These are phyloP conservation scores for Archips xylosteana DNA, from an alignment of 2,888 invertebrate species.

Conservation along the genomic window DNA sequence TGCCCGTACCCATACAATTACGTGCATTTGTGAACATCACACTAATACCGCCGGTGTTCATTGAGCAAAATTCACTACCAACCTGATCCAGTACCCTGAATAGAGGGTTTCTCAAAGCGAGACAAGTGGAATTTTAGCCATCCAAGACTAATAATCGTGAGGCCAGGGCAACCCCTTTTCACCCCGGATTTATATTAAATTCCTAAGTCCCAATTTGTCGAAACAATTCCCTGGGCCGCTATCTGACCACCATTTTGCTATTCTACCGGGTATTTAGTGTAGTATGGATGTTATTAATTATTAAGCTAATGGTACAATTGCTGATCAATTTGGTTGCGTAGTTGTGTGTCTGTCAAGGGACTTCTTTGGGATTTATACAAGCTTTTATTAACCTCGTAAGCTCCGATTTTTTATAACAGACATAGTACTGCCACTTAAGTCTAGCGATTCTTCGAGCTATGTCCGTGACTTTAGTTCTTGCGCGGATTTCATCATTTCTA, in stretches of 20 bases:
- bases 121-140: slow-evolving; percentile 55
- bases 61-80: slow-evolving; percentile 11
- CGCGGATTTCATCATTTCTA: too few species aligned
- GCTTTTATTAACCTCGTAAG: too few species aligned
- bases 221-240: slow-evolving; percentile 71
- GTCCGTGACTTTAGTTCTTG: too few species aligned
- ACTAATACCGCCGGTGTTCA: slow-evolving; percentile 3
- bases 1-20: not conserved
- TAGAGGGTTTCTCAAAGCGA: slow-evolving; percentile 25
- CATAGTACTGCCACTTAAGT: too few species aligned
- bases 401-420: too few species aligned
- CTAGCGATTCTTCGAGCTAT: too few species aligned
- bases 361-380: too few species aligned
- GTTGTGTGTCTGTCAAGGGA: too few species aligned
- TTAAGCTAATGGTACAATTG: not conserved
- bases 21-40: not conserved
- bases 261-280: slow-evolving; percentile 44
- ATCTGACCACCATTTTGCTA: slow-evolving; percentile 73
- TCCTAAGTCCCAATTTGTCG: slow-evolving; percentile 78
- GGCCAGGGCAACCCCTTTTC: slow-evolving; percentile 74
- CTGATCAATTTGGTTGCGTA: too few species aligned
- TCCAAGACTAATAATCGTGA: slow-evolving; percentile 73
- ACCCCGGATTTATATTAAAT: slow-evolving; percentile 82
- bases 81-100: not conserved
- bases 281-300: slow-evolving; percentile 23